Percentiles rank a stretch among this genome's conserved stretches.
These are phyloP conservation scores for Mastacembelus armatus DNA, from an alignment of 2,797 vertebrate species.

Conservation along the genomic window DNA sequence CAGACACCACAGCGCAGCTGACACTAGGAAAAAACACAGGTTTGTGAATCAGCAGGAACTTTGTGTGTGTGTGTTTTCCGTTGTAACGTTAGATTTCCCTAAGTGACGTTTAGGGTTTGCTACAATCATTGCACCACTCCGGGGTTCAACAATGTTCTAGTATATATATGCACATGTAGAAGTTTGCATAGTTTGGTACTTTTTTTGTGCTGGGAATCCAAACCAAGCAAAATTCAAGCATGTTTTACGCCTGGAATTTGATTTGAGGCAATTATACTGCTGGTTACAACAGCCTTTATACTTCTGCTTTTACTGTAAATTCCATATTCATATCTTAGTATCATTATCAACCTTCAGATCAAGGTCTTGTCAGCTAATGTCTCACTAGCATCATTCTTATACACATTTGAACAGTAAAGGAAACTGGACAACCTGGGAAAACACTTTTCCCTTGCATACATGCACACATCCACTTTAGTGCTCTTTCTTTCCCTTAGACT, in stretches of 20 bases:
- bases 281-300: constrained; percentile 19
- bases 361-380: constrained; percentile 67
- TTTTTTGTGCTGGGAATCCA: constrained; percentile 62
- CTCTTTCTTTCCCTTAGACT: constrained; percentile 57
- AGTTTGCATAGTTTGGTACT: constrained; percentile 37
- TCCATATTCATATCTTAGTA: constrained; percentile 34
- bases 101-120: constrained; percentile 6
- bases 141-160: constrained; percentile 11
- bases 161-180: constrained; percentile 16
- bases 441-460: constrained; percentile 41
- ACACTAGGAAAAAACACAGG: background rate
- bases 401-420: constrained; percentile 56
- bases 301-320: constrained; percentile 49
- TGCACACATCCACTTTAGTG: constrained; percentile 70
- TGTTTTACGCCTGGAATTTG: constrained; percentile 2
- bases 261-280: constrained; percentile 17
- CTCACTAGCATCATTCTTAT: constrained; percentile 57
- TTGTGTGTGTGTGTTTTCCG: constrained; percentile 19
- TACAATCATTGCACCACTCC: background rate
- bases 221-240: constrained; percentile 44
- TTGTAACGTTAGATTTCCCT: background rate
- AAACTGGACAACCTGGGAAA: constrained; percentile 42
- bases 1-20: constrained; percentile 34
- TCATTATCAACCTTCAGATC: constrained; percentile 57
- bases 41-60: constrained; percentile 13